Percentiles rank a stretch among this genome's conserved stretches.
These are phyloP conservation scores for Drosophila austrosaltans DNA, from an alignment of 2,888 invertebrate species.

Conservation along the genomic window DNA sequence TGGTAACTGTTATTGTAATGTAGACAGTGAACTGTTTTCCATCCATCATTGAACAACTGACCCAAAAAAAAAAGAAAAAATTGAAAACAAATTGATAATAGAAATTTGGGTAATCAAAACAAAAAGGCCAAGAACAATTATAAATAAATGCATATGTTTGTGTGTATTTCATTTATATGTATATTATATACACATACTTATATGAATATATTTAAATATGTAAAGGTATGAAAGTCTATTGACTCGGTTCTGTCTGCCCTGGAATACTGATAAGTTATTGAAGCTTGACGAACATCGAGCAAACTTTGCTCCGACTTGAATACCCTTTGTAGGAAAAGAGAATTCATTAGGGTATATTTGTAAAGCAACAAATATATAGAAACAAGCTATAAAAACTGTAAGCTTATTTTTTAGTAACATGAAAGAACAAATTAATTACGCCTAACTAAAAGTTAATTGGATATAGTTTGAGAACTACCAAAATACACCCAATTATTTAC, in stretches of 20 bases:
- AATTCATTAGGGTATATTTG: background rate
- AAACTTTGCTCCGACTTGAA: constrained; percentile 39
- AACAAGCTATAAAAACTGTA: no score
- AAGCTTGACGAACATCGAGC: constrained; percentile 57
- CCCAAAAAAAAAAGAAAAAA: background rate
- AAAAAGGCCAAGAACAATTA: background rate
- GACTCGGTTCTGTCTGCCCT: constrained; percentile 67
- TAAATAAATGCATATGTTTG: constrained; percentile 4
- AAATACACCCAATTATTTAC: no score
- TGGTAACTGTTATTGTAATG: constrained; percentile 42
- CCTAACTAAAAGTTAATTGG: no score
- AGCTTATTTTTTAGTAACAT: no score
- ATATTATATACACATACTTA: background rate
- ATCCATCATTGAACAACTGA: background rate
- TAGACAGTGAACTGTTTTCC: constrained; percentile 28
- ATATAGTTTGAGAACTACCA: no score
- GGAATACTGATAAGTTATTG: constrained; percentile 60
- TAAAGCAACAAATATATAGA: no score
- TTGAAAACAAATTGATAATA: constrained; percentile 16
- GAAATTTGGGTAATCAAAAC: constrained; percentile 38
- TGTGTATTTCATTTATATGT: background rate
- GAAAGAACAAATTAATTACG: no score
- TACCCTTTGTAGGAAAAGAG: constrained; percentile 20
- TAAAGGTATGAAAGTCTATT: constrained; percentile 56
- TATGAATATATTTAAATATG: constrained; percentile 11